Base-by-base conservation (phyloP, 2,888 invertebrate genomes). In the Heliconius ethilla region DNA sequence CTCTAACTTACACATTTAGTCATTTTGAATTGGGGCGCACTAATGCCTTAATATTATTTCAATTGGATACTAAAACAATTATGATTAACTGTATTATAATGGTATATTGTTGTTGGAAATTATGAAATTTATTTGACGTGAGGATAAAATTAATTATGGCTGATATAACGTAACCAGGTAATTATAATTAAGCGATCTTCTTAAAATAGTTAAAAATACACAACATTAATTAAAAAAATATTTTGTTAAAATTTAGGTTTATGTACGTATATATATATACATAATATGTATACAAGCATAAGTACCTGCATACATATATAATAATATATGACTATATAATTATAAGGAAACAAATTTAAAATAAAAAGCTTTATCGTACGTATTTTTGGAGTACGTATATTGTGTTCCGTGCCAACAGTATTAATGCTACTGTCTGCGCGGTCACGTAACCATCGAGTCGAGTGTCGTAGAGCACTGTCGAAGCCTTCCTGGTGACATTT, bases 361-460 rank as follows among this genome's bases (percentile, higher is more conserved):
- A 40, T n/a, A 40, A 67, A n/a, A 33, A 29, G 5, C 37, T 15
- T 66, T 73, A 22, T 40, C 27, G 13, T 59, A 59, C 55, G 45
- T 37, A 62, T 74, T 77, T 72, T 80, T 59, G 40, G 72, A 75
- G 65, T 51, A 67, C n/a, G n/a, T 72, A 51, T 70, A 63, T 78
- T 75, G 70, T 82, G 84, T 83, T 83, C 86, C 84, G 85, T 82
- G 82, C 82, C 79, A 85, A 90, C 86, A 85, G 87, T 88, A 92
- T 93, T 92, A 92, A 88, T 89, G 90, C 86, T 87, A 88, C 86
- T 86, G 89, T 90, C 92, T 93, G 93, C 93, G 88, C 87, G 87
- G 92, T 92, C 92, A 93, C 93, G 93, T 92, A 92, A 88, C 86
- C 87, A 84, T 85, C 87, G 85, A 86, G 91, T 91, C 87, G 89